Evolutionary conservation across 2,888 invertebrate species (phyloP).

Genomic region (Xestia c-nigrum): DNA sequence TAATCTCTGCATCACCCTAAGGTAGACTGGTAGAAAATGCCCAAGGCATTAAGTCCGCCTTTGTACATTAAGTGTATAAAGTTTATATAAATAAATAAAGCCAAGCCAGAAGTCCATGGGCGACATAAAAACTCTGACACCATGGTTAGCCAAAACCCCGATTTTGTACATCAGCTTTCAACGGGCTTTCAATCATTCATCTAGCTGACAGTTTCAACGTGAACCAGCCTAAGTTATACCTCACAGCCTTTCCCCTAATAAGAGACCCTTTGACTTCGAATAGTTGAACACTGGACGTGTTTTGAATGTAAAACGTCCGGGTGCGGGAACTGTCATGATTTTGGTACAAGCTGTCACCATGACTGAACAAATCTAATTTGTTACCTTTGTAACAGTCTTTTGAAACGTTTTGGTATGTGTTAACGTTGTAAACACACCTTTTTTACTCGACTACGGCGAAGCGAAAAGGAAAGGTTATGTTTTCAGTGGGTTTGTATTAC

Average conservation of each 20-base stretch:
- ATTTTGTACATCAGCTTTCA: not conserved
- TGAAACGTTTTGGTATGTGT: not conserved
- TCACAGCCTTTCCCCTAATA: constrained; percentile 13
- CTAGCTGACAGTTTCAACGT: constrained; percentile 3
- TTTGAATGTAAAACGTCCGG: constrained; percentile 43
- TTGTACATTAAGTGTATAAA: too few relatives aligned
- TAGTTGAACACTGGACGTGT: constrained; percentile 39
- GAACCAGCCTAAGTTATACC: constrained; percentile 22
- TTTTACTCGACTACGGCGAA: too few relatives aligned
- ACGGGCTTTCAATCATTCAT: not conserved
- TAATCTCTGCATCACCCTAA: too few relatives aligned
- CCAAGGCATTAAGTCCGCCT: too few relatives aligned
- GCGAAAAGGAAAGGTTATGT: too few relatives aligned
- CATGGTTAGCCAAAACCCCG: not conserved
- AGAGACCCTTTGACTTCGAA: constrained; percentile 33
- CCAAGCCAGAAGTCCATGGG: too few relatives aligned
- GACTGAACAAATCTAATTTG: constrained; percentile 33
- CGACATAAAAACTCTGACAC: too few relatives aligned
- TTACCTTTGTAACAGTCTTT: not conserved
- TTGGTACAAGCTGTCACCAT: constrained; percentile 38
- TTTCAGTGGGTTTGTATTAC: too few relatives aligned
- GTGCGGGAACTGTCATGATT: constrained; percentile 30
- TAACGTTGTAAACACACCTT: not conserved
- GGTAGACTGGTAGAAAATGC: too few relatives aligned
- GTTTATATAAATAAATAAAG: too few relatives aligned